These are phyloP conservation scores for Crocidura indochinensis DNA, from an alignment of 2,797 vertebrate species.

Conservation along the genomic window DNA sequence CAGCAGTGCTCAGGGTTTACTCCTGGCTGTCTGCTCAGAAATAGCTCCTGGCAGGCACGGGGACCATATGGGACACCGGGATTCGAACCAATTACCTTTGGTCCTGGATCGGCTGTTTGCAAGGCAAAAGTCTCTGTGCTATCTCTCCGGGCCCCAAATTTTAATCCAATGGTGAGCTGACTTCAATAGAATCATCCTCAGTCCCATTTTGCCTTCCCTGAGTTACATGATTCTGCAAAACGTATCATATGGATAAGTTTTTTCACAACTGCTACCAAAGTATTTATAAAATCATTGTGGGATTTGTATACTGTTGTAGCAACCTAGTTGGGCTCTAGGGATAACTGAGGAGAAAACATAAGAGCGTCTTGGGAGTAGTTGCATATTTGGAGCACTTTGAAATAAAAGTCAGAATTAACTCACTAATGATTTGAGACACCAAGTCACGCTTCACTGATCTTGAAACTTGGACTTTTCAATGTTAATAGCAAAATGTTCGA, in stretches of 20 bases:
- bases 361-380: not conserved
- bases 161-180: not conserved
- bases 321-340: not conserved
- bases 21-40: too few relatives aligned
- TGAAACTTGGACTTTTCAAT: not conserved
- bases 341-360: not conserved
- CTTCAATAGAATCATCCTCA: not conserved
- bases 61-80: too few relatives aligned
- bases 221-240: not conserved
- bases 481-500: not conserved
- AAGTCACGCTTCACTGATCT: not conserved
- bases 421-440: not conserved
- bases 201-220: not conserved
- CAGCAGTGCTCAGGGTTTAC: too few relatives aligned
- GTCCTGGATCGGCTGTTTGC: too few relatives aligned
- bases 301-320: not conserved
- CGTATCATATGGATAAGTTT: not conserved
- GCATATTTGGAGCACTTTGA: not conserved
- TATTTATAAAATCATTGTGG: not conserved
- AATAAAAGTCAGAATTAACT: conserved; percentile 2
- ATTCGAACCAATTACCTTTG: too few relatives aligned
- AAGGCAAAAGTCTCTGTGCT: too few relatives aligned
- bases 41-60: too few relatives aligned
- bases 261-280: not conserved
- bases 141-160: too few relatives aligned